Evolutionary conservation across 2,888 invertebrate species (phyloP), one percentile per base, ranked within the genome.

Genomic region (Clistopyga incitator): DNA sequence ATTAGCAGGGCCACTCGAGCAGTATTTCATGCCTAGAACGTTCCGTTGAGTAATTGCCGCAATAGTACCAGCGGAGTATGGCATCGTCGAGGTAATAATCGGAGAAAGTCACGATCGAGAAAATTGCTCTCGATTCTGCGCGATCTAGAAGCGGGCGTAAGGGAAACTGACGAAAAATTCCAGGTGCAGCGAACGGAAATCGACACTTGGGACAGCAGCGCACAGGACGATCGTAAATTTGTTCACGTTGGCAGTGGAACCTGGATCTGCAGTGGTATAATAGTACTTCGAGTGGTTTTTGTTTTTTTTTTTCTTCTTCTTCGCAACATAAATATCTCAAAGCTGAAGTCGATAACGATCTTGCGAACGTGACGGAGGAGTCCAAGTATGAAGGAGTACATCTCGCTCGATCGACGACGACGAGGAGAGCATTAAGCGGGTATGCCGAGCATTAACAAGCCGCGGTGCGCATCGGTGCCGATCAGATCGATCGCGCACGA

Each of bases 401-500:
- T 13, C 20, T 56, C 54, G 23, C 11, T 59, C 67, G 67, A 59
- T 71, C 59, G 64, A 52, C 71, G 65, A 68, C 67, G 61, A 50
- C 71, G 25, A 38, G 64, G 20, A 18, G 25, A 38, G 64, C 23
- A 18, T 23, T 70, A 70, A 78, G 50, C 38, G 59, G 59, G 29
- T 20, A 65, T 52, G 18, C 50, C 72, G 64, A 42, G 76, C 50
- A 74, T 81, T 77, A 74, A 77, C 71, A 61, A 64, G 77, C 38
- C 59, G 82, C 82, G 59, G 65, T 61, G 75, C 75, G 78, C 65
- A 70, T 71, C 75, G 81, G 29, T 81, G 59, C 65, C 50, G 81
- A 81, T 84, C 81, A 81, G 75, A 78, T 81, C 81, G 84, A 84
- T 84, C 84, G 78, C 75, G 65, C 65, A 61, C 38, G 45, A 29